phyloP scores from a whole-genome alignment of 2,797 vertebrate species.

The Platalea minor region DNA sequence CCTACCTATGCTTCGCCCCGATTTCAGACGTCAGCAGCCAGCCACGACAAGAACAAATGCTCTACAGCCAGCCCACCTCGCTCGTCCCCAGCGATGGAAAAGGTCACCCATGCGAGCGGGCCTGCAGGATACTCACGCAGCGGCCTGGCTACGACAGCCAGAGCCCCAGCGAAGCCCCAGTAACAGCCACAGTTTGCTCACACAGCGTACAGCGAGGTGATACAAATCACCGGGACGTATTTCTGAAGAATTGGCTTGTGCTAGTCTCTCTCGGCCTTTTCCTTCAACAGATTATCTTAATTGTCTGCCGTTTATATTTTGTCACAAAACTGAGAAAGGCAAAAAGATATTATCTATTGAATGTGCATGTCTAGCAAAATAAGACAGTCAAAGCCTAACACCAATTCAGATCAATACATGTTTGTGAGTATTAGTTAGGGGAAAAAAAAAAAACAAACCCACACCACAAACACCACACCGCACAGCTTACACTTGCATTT shows the following conservation, averaged over 20 bases:
- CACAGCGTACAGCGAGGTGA: not conserved
- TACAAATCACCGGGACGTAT: not conserved
- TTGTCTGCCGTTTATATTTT: not conserved
- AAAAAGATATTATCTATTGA: not conserved
- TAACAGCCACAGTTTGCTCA: not conserved
- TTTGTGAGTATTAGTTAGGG: not conserved
- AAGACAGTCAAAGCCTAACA: not conserved
- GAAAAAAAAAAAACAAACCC: not conserved
- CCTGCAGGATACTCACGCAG: not conserved
- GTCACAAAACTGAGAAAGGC: not conserved
- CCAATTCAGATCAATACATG: not conserved
- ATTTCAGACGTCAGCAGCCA: not conserved
- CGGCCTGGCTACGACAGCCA: not conserved
- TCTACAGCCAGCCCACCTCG: not conserved
- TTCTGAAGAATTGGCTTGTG: not conserved
- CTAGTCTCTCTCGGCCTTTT: not conserved
- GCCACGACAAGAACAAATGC: not conserved
- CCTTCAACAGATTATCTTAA: not conserved
- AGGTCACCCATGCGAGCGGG: not conserved
- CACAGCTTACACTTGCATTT: not conserved
- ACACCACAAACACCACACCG: too few relatives aligned
- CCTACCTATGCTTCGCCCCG: rapidly evolving
- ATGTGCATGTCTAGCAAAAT: not conserved
- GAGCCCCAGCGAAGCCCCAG: not conserved
- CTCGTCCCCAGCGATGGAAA: not conserved